Conservation (phyloP, 2,797 vertebrate species). For the Sebastes itinus region DNA sequence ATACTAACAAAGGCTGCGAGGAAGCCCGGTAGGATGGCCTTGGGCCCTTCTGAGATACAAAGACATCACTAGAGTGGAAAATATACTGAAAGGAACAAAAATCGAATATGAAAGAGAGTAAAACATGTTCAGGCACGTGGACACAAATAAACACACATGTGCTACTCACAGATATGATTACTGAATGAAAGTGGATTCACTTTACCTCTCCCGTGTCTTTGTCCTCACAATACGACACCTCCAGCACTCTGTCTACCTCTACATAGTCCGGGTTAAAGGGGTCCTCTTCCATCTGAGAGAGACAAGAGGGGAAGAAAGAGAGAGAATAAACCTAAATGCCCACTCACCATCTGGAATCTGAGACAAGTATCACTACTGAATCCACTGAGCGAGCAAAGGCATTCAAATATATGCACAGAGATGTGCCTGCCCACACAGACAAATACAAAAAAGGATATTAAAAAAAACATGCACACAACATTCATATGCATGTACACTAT, state of each 20-base stretch:
- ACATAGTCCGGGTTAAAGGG: constrained; percentile 98
- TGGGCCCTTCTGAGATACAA: constrained; percentile 70
- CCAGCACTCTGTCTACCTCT: constrained; percentile 97
- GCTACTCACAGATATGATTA: constrained; percentile 38
- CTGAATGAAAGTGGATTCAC: constrained; percentile 36
- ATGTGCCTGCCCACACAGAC: constrained; percentile 59
- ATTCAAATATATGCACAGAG: constrained; percentile 65
- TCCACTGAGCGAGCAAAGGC: constrained; percentile 30
- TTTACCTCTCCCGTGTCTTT: constrained; percentile 97
- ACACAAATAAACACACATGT: constrained; percentile 24
- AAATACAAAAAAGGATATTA: constrained; percentile 13
- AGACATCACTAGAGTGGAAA: constrained; percentile 51
- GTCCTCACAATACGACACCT: constrained; percentile 98
- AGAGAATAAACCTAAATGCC: constrained; percentile 52
- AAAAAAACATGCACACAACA: background rate
- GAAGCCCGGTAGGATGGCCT: constrained; percentile 70
- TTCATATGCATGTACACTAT: background rate
- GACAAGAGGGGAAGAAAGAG: constrained; percentile 12
- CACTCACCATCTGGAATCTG: constrained; percentile 74
- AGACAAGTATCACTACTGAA: constrained; percentile 50
- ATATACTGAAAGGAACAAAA: constrained; percentile 45
- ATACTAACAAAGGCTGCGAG: constrained; percentile 70
- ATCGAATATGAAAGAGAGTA: background rate
- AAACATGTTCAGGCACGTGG: constrained; percentile 25
- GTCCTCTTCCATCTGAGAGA: constrained; percentile 95